Evolutionary conservation across 2,113 vertebrate genomes (phyloP).

Genomic region (Bombycilla garrulus): DNA sequence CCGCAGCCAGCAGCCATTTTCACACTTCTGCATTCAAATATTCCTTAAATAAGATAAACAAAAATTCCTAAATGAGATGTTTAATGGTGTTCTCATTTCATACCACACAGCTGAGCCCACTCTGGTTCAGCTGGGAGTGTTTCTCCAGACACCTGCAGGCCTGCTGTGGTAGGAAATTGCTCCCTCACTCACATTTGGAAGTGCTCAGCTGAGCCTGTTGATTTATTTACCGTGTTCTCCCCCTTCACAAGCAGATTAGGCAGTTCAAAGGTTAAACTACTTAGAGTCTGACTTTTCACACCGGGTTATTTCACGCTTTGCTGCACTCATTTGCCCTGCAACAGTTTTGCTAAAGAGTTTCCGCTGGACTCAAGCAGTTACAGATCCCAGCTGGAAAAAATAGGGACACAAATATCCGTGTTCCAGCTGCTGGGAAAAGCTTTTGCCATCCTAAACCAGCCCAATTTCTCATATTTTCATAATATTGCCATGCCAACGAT

Average conservation of each 20-base stretch:
- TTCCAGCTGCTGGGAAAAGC: neutral
- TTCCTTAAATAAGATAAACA: neutral
- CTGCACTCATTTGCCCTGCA: neutral
- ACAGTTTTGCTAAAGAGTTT: neutral
- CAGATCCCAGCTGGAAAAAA: neutral
- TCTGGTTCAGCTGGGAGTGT: neutral
- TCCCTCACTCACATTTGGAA: neutral
- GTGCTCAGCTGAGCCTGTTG: neutral
- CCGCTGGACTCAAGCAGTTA: neutral
- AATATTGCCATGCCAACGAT: neutral
- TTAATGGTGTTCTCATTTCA: neutral
- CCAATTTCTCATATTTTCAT: neutral
- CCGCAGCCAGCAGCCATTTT: neutral
- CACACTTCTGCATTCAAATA: neutral
- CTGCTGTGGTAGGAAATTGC: neutral
- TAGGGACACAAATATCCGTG: accelerated
- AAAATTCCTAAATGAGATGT: no score
- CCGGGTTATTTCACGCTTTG: neutral
- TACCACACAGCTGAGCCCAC: accelerated
- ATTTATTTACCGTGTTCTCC: neutral
- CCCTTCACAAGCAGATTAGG: neutral
- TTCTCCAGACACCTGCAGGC: neutral
- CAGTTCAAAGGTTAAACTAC: constrained; percentile 39
- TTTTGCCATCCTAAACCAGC: neutral
- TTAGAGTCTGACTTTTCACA: constrained; percentile 28